phyloP scores from a whole-genome alignment of 2,888 invertebrate species.

The Stenolophus ochropezus region DNA sequence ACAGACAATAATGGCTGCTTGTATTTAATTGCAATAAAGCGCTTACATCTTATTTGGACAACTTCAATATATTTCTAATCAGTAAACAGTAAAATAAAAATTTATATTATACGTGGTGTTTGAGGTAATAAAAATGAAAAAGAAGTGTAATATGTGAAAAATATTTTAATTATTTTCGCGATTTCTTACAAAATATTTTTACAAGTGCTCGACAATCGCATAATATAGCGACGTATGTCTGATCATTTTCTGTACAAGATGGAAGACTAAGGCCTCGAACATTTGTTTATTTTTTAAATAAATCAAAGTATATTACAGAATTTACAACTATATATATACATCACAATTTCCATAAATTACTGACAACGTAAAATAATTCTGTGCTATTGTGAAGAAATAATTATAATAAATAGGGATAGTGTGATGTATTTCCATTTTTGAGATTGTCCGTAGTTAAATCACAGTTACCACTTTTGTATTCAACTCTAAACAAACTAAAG shows the following conservation, averaged over 20 bases:
- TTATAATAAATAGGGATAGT: constrained; percentile 31
- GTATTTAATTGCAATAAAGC: too few species aligned
- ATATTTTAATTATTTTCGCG: constrained; percentile 52
- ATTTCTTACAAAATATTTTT: constrained; percentile 55
- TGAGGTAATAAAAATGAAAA: background rate
- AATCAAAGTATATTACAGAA: constrained; percentile 31
- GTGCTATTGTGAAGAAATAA: constrained; percentile 36
- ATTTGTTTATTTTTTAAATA: constrained; percentile 37
- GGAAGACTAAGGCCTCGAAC: constrained; percentile 34
- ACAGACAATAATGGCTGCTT: too few species aligned
- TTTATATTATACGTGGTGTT: too few species aligned
- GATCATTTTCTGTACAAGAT: constrained; percentile 38
- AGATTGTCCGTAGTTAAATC: constrained; percentile 48
- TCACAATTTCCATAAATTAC: constrained; percentile 42
- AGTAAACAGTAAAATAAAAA: too few species aligned
- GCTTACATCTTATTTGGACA: too few species aligned
- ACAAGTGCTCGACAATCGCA: constrained; percentile 38
- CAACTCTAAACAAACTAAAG: constrained; percentile 43
- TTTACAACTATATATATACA: constrained; percentile 30
- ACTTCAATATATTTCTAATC: too few species aligned
- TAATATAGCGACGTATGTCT: constrained; percentile 12
- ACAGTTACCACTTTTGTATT: constrained; percentile 45
- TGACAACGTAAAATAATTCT: background rate
- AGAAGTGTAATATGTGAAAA: constrained; percentile 21
- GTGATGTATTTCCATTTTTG: constrained; percentile 44